These are phyloP conservation scores for Platerodrilus igneus DNA, from an alignment of 2,888 invertebrate species.

Conservation along the genomic window DNA sequence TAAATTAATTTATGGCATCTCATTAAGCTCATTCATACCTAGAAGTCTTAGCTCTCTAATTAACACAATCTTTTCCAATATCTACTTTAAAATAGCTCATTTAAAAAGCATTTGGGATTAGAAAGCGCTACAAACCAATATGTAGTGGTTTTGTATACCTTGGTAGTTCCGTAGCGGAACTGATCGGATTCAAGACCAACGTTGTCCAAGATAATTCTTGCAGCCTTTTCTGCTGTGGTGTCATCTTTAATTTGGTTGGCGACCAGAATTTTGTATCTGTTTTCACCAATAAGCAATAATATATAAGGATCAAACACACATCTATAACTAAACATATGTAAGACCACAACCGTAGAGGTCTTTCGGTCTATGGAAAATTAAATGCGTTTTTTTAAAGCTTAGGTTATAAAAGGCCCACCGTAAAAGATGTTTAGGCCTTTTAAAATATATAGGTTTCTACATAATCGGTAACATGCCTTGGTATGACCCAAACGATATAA, in stretches of 20 bases:
- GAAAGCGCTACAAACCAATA: too few relatives aligned
- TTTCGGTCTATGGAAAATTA: neutral
- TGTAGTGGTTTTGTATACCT: conserved; percentile 66
- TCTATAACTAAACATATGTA: conserved; percentile 1
- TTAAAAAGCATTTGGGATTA: too few relatives aligned
- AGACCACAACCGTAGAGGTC: neutral
- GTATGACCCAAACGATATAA: conserved; percentile 96
- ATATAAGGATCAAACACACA: conserved; percentile 19
- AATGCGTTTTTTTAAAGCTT: neutral
- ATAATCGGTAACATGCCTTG: conserved; percentile 97
- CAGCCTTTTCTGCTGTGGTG: conserved; percentile 71
- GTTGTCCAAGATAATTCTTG: conserved; percentile 75
- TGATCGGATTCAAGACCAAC: conserved; percentile 88
- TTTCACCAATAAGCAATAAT: conserved; percentile 44
- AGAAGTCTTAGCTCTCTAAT: too few relatives aligned
- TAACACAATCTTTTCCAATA: too few relatives aligned
- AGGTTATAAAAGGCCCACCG: too few relatives aligned
- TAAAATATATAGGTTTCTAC: too few relatives aligned
- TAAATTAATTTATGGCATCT: too few relatives aligned
- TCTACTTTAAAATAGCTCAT: too few relatives aligned
- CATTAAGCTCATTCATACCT: too few relatives aligned
- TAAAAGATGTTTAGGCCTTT: too few relatives aligned
- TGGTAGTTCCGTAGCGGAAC: conserved; percentile 92
- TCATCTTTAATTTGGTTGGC: conserved; percentile 77
- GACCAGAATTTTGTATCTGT: conserved; percentile 99